These are phyloP conservation scores for Drosophila paramelanica DNA, from an alignment of 2,888 invertebrate species.

Conservation along the genomic window DNA sequence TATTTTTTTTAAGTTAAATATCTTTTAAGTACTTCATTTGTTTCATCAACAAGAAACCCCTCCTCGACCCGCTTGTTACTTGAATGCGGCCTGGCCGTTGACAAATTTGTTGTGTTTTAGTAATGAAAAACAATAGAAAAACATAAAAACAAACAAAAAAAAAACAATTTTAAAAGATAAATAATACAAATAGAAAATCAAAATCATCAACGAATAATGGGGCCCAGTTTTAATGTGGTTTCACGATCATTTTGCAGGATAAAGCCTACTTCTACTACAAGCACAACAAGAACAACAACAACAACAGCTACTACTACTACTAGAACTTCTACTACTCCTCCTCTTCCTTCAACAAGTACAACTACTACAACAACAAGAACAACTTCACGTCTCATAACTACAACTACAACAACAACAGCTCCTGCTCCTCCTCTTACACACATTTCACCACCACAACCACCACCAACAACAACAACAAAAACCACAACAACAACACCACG, in stretches of 20 bases:
- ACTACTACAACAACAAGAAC: constrained; percentile 79
- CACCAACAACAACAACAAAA: constrained; percentile 25
- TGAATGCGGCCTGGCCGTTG: constrained; percentile 32
- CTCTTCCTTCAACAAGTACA: constrained; percentile 81
- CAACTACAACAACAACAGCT: constrained; percentile 71
- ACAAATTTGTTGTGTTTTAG: constrained; percentile 60
- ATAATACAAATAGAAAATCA: constrained; percentile 34
- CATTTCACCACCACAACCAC: constrained; percentile 70
- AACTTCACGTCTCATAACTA: constrained; percentile 64
- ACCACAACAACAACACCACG: constrained; percentile 34
- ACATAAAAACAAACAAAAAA: constrained; percentile 5
- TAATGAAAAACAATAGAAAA: constrained; percentile 13
- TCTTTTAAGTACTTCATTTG: constrained; percentile 23
- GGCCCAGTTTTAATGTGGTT: constrained; percentile 83
- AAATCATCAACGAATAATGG: constrained; percentile 56
- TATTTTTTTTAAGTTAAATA: constrained; percentile 3
- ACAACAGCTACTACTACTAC: constrained; percentile 77
- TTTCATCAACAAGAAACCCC: constrained; percentile 5
- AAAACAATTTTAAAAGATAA: constrained; percentile 14
- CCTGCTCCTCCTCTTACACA: constrained; percentile 81
- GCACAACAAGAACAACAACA: constrained; percentile 78
- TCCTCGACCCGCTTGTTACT: constrained; percentile 19
- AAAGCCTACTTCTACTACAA: constrained; percentile 84
- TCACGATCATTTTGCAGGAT: constrained; percentile 85
- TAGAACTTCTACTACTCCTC: constrained; percentile 81